Conservation (phyloP, 2,113 vertebrate genomes). For the Talpa occidentalis region DNA sequence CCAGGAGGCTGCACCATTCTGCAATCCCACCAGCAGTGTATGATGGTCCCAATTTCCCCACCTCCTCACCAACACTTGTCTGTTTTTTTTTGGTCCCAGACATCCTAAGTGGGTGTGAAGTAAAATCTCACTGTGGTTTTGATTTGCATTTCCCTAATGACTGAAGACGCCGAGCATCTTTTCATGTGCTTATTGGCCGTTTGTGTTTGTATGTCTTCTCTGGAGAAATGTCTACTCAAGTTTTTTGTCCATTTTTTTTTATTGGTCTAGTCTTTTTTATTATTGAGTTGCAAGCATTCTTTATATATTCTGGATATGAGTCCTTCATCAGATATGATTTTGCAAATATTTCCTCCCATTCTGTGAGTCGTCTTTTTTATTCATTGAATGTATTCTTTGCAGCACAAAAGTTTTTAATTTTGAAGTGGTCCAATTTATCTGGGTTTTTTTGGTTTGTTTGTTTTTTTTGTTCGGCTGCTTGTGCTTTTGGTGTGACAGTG, state of each 20-base stretch:
- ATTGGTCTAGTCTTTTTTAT: background rate
- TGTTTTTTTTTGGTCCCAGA: background rate
- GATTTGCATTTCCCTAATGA: background rate
- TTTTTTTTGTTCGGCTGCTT: background rate
- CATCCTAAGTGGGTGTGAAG: background rate
- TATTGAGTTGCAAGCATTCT: background rate
- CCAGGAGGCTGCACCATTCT: background rate
- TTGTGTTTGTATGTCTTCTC: background rate
- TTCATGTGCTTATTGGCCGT: background rate
- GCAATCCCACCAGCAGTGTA: background rate
- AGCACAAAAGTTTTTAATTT: background rate
- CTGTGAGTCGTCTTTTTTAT: background rate
- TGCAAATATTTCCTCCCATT: background rate
- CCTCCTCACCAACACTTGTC: background rate
- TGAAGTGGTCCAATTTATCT: background rate
- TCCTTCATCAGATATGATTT: background rate
- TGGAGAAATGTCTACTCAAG: background rate
- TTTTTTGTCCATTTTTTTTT: background rate
- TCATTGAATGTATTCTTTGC: background rate
- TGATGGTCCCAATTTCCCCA: background rate
- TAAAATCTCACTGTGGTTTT: background rate
- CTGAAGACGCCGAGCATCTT: background rate
- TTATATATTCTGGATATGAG: background rate
- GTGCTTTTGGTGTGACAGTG: background rate
- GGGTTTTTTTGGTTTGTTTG: too few species aligned